Percentiles rank a stretch among this genome's conserved stretches.
Evolutionary conservation across 2,797 vertebrate genomes (phyloP).

Genomic region (Orientallactaga sibirica): DNA sequence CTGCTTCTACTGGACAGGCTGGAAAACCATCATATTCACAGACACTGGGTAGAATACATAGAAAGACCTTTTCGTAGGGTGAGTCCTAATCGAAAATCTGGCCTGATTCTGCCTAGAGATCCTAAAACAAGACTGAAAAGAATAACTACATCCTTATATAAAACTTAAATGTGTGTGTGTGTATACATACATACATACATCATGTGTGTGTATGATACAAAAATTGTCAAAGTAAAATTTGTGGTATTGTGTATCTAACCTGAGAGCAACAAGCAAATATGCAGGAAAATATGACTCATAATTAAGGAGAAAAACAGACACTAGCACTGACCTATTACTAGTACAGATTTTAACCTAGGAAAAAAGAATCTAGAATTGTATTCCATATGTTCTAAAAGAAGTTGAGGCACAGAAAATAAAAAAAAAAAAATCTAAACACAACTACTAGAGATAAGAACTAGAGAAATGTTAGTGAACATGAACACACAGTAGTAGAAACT

Average conservation of each 20-base stretch:
- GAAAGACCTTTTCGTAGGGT: background rate
- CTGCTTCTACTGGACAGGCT: background rate
- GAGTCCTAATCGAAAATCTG: background rate
- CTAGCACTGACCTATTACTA: background rate
- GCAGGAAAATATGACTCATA: background rate
- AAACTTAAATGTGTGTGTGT: background rate
- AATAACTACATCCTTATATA: background rate
- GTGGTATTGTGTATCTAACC: background rate
- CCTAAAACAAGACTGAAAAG: slow-evolving; percentile 1
- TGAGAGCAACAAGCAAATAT: background rate
- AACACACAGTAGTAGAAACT: no score
- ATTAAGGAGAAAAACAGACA: background rate
- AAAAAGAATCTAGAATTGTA: background rate
- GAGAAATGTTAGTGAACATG: no score
- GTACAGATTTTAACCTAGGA: background rate
- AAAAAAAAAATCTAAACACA: background rate
- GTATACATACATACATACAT: background rate
- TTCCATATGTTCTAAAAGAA: background rate
- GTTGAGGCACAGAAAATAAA: background rate
- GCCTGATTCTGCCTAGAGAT: background rate
- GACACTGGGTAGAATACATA: background rate
- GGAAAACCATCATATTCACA: background rate
- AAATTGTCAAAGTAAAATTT: background rate
- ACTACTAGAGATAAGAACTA: background rate
- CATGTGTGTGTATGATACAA: no score